Evolutionary conservation across 2,113 vertebrate genomes (phyloP), one percentile per base, ranked within the genome.

Genomic region (Myiozetetes cayanensis): DNA sequence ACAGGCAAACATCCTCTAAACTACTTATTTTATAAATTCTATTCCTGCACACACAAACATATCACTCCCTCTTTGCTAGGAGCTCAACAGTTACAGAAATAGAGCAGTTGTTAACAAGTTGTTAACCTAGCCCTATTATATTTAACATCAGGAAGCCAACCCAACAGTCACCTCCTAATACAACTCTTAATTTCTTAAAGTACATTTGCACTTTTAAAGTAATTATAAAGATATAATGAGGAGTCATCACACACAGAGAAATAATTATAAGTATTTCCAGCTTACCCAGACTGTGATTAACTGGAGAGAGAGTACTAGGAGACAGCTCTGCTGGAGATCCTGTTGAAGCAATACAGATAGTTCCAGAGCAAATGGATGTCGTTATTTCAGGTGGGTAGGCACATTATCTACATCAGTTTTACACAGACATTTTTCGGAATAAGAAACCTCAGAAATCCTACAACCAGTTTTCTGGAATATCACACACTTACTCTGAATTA

Each of bases 241-340:
- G 31, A 86, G n/a, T 70, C 59, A 77, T 22, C 37, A 56, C 58
- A 73, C 39, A 85, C 11, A 47, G 2, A 85, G 33, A 76, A 94
- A 78, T 49, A 81, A 75, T 67, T 56, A 14, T 21, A 93, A 80
- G 35, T 23, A 73, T 72, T 44, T 93, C 13, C 75, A 94, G 82
- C 98, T 98, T 98, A 99, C 99, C 99, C 96, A 99, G 97, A 97
- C 98, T 98, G 91, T 99, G 99, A 97, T 98, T 99, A 97, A 99
- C 99, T 73, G 99, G 99, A 50, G 99, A 99, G 33, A 99, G 98
- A 85, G 98, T 98, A 95, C 98, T 98, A 46, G 99, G 99, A 96
- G 99, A 99, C 90, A 99, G 97, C 97, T 99, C 99, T 87, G 99
- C 99, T 89, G 99, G 99, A 97, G 99, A 99, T 96, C 99, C 99